A percentile compares a stretch with the other conserved stretches of the same genome.
Evolutionary conservation across 1,140 invertebrate genomes (phyloP).

Genomic region (Parasteatoda tepidariorum): DNA sequence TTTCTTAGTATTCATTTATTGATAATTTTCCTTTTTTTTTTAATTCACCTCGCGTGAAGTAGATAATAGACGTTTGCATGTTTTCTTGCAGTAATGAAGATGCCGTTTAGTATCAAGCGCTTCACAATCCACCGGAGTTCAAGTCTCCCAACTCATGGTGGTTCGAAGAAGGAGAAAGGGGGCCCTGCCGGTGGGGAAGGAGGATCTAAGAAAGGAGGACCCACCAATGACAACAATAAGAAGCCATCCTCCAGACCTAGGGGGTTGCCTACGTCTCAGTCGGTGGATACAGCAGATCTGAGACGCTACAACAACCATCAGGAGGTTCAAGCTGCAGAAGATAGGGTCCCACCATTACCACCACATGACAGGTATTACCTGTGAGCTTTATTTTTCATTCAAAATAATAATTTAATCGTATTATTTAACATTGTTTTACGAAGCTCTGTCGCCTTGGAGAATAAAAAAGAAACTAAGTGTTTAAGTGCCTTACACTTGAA

Average conservation of each 20-base stretch:
- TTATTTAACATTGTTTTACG: no score
- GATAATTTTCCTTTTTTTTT: no score
- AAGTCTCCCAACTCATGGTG: conserved; percentile 51
- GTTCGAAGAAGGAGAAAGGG: conserved; percentile 44
- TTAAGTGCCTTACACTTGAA: no score
- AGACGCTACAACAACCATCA: conserved; percentile 30
- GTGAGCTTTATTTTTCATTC: no score
- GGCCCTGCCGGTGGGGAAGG: neutral
- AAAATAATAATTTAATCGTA: no score
- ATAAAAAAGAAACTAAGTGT: no score
- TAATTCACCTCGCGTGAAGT: no score
- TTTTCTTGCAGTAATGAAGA: conserved; percentile 48
- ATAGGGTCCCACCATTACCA: conserved; percentile 49
- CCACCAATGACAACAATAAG: neutral
- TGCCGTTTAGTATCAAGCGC: conserved; percentile 55
- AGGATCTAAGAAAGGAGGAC: neutral
- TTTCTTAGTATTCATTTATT: no score
- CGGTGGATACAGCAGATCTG: conserved; percentile 53
- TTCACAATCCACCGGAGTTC: conserved; percentile 60
- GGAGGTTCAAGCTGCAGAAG: conserved; percentile 11
- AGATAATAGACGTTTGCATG: neutral
- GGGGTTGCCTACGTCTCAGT: conserved; percentile 52
- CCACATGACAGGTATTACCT: conserved; percentile 56
- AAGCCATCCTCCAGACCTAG: conserved; percentile 46
- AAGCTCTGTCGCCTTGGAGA: no score